Percentiles rank a stretch among this genome's conserved stretches.
Evolutionary conservation across 1,140 invertebrate species (phyloP).

Genomic region (Magallana angulata): DNA sequence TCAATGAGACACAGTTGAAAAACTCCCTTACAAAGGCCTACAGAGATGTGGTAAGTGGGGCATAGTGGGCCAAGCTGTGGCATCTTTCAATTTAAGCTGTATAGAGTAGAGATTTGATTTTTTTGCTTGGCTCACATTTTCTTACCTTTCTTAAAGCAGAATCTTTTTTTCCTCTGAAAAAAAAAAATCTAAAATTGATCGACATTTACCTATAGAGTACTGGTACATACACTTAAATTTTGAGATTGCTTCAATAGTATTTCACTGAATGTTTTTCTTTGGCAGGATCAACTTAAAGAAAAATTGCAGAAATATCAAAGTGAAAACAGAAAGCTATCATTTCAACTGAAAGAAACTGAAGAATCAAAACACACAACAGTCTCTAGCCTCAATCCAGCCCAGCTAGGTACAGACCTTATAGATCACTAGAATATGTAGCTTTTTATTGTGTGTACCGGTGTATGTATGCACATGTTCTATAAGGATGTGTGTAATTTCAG

Average conservation of each 20-base stretch:
- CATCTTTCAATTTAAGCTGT: too few relatives aligned
- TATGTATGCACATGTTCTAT: background rate
- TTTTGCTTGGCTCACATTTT: too few relatives aligned
- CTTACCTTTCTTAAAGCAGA: too few relatives aligned
- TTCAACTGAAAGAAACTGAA: conserved; percentile 63
- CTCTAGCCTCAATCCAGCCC: conserved; percentile 61
- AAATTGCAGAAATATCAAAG: conserved; percentile 70
- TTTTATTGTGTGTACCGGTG: background rate
- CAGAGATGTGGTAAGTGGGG: conserved; percentile 72
- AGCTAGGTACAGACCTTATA: conserved; percentile 56
- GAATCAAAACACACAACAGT: conserved; percentile 35
- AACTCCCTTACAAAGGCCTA: conserved; percentile 71
- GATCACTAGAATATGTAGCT: too few relatives aligned
- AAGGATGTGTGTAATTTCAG: too few relatives aligned
- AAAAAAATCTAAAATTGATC: too few relatives aligned
- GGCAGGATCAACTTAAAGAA: conserved; percentile 60
- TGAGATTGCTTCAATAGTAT: background rate
- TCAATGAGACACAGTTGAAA: conserved; percentile 70
- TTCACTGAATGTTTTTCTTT: conserved; percentile 32
- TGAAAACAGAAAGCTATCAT: conserved; percentile 72
- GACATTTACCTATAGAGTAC: conserved; percentile 66
- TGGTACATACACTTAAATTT: conserved; percentile 62
- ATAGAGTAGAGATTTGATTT: too few relatives aligned
- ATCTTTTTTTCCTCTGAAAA: too few relatives aligned
- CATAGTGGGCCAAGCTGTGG: too few relatives aligned